These are phyloP conservation scores for Myiothlypis chrysogaster DNA, from an alignment of 2,797 vertebrate genomes.

Conservation along the genomic window DNA sequence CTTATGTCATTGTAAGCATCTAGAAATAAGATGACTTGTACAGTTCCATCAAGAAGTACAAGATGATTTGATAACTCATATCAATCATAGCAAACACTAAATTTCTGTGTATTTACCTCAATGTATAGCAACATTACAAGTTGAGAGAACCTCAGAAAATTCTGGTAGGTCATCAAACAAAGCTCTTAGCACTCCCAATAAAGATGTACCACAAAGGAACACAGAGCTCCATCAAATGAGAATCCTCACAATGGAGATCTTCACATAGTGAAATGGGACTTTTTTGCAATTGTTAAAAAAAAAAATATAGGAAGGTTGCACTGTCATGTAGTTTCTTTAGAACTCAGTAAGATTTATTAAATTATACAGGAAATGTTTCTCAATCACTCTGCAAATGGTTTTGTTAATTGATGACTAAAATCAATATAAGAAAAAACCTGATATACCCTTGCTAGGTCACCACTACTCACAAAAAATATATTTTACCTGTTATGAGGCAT, in stretches of 20 bases:
- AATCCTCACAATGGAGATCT: neutral
- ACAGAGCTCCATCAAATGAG: neutral
- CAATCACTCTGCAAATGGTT: neutral
- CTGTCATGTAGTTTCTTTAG: neutral
- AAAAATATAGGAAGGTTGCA: neutral
- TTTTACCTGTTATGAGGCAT: neutral
- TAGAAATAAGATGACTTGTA: neutral
- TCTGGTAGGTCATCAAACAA: neutral
- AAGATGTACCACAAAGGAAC: neutral
- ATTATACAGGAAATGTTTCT: neutral
- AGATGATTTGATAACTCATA: neutral
- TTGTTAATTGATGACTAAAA: neutral
- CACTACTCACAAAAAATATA: neutral
- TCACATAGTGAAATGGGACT: accelerated
- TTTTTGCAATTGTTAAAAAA: neutral
- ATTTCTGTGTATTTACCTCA: neutral
- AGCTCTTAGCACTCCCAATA: neutral
- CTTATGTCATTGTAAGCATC: neutral
- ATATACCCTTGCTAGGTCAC: neutral
- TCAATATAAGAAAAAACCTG: neutral
- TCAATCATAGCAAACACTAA: neutral
- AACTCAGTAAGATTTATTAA: neutral
- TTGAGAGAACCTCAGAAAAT: neutral
- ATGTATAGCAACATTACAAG: accelerated
- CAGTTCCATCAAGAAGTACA: neutral